Base-by-base conservation (phyloP, 2,113 vertebrate species). In the Microtus oregoni region DNA sequence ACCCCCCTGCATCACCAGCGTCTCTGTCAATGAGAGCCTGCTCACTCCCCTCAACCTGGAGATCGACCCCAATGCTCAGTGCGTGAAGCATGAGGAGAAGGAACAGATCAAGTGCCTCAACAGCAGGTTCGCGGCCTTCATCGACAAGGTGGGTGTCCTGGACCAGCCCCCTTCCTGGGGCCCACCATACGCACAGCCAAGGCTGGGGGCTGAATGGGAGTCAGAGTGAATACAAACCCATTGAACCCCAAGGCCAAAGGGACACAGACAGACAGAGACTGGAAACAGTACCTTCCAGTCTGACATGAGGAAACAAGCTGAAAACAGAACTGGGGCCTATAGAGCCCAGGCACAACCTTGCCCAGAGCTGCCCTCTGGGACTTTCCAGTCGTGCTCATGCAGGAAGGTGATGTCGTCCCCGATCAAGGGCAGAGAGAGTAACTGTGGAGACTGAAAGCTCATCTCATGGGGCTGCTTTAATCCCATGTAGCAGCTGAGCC, bases 41-140 rank as follows among this genome's bases (percentile, higher is more conserved):
- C 98, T 99, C 97, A 97, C 99, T 0, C 99, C 99, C 44, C 98
- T 99, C 14, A 99, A 99, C 96, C 98, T 99, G 98, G 99, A 99
- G 98, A 99, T 99, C 22, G 99, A 99, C 97, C 98, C 98, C 97
- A 98, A 78, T 0, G 98, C 98, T 5, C 98, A 99, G 93, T 95
- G 65, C 3, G 98, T 99, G 8, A 98, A 99, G 87, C 98, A 98
- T 0, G 98, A 99, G 95, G 99, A 99, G 96, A 99, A 98, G 97
- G 99, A 99, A 77, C 99, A 99, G 96, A 99, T 99, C 98, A 99
- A 99, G 98, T 98, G 94, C 0, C 98, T 99, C 92, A 99, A 99
- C 98, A 99, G 98, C 98, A 98, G 94, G 24, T 99, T 99, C 0
- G 99, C 99, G 1, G 97, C 98, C 96, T 99, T 99, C 98, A 99